Base-by-base conservation (phyloP, 1,140 invertebrate genomes). In the Megathymus violae region DNA sequence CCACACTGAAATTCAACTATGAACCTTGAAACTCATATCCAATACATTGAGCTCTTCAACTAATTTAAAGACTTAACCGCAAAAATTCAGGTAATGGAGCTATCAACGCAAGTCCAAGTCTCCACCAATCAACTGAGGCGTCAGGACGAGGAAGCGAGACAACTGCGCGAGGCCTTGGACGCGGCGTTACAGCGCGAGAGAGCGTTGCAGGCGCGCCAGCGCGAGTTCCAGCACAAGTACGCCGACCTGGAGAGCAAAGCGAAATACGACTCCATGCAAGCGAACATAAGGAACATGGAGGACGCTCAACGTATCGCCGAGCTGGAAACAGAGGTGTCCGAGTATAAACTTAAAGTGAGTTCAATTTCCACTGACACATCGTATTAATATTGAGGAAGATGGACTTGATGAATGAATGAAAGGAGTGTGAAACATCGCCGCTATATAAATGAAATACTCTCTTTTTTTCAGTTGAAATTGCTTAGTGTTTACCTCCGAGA, bases 61-160 rank as follows among this genome's bases (percentile, higher is more conserved):
- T n/a, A n/a, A n/a, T n/a, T n/a, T n/a, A n/a, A n/a, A n/a, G n/a
- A n/a, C n/a, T n/a, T n/a, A n/a, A n/a, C n/a, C n/a, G n/a, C n/a
- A n/a, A n/a, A n/a, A n/a, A n/a, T n/a, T 13, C 50, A 93, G 92
- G 94, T 98, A 0, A 99, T 99, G 98, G 98, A 99, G 89, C 93
- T 99, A n/a, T 98, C 99, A 85, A 99, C 98, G 1, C 97, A 98
- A 87, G 97, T 98, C 31, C 97, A 99, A 85, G 97, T 99, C 0
- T 97, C 97, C 38, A 96, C 96, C 7, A 99, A 99, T 91, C 98
- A 99, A 81, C 92, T 99, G 60, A 94, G 96, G 17, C 93, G 98
- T 19, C 97, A 99, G 90, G 98, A 99, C 74, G 98, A 99, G 59
- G 97, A 99, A 76, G 95, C 97, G 68, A 97, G 98, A 77, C 93